Percentiles rank a stretch among this genome's conserved stretches.
These are phyloP conservation scores for Muscicapa adusta DNA, from an alignment of 2,113 vertebrate genomes.

Conservation along the genomic window DNA sequence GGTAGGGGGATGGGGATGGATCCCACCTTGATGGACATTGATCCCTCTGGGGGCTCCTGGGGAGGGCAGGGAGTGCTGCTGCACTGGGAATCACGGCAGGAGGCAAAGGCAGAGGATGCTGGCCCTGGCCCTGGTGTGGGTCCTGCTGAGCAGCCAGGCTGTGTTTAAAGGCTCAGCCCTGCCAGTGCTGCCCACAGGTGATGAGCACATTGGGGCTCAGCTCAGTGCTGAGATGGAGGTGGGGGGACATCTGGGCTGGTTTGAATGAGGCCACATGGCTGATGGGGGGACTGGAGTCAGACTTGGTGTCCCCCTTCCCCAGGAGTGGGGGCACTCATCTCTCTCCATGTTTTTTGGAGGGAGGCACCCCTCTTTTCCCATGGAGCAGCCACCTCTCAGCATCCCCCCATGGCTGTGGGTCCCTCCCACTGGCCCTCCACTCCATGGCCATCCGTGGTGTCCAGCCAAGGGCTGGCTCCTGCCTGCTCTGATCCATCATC, in stretches of 20 bases:
- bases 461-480: neutral
- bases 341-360: neutral
- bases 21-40: fast-evolving
- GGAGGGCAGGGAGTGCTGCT: neutral
- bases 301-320: neutral
- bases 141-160: neutral
- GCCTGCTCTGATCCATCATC: neutral
- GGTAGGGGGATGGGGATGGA: neutral
- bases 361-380: neutral
- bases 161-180: neutral
- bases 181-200: neutral
- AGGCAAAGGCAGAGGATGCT: neutral
- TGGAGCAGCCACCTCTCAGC: neutral
- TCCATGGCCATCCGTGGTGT: fast-evolving
- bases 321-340: neutral
- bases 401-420: fast-evolving
- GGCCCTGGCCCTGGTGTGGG: neutral
- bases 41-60: fast-evolving
- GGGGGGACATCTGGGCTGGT: neutral
- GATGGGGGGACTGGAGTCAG: neutral
- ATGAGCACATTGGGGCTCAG: neutral
- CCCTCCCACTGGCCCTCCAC: neutral
- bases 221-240: fast-evolving
- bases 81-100: fast-evolving
- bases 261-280: neutral